phyloP scores from a whole-genome alignment of 2,113 vertebrate species.

The Oreochromis niloticus region DNA sequence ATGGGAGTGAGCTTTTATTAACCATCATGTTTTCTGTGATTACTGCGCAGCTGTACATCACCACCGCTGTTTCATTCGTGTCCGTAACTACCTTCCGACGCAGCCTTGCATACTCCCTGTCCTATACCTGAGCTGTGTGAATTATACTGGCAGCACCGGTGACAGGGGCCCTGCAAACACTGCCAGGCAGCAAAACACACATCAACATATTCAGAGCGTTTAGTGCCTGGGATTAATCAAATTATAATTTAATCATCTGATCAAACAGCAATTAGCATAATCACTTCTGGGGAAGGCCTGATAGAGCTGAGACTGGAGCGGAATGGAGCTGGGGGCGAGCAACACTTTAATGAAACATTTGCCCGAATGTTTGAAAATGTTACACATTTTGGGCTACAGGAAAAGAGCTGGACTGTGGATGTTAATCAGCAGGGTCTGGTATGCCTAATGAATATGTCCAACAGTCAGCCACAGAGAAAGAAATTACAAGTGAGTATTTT shows the following conservation, averaged over 20 bases:
- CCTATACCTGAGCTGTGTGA: neutral
- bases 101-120: neutral
- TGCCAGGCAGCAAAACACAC: slow-evolving; percentile 72
- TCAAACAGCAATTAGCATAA: slow-evolving; percentile 95
- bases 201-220: slow-evolving; percentile 80
- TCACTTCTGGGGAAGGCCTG: slow-evolving; percentile 85
- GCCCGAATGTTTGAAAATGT: slow-evolving; percentile 68
- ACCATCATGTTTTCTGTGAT: slow-evolving; percentile 48
- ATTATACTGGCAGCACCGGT: neutral
- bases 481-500: neutral
- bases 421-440: slow-evolving; percentile 37
- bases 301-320: slow-evolving; percentile 73
- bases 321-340: slow-evolving; percentile 71
- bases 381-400: slow-evolving; percentile 52
- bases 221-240: slow-evolving; percentile 85
- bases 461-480: neutral
- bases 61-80: neutral
- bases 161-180: slow-evolving; percentile 57
- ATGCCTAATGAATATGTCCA: slow-evolving; percentile 28
- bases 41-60: neutral
- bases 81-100: neutral
- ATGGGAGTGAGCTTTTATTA: slow-evolving; percentile 27
- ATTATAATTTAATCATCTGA: slow-evolving; percentile 97
- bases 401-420: slow-evolving; percentile 31
- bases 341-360: slow-evolving; percentile 73